Conservation (phyloP, 2,797 vertebrate species). For the Rhinichthys osculus region DNA sequence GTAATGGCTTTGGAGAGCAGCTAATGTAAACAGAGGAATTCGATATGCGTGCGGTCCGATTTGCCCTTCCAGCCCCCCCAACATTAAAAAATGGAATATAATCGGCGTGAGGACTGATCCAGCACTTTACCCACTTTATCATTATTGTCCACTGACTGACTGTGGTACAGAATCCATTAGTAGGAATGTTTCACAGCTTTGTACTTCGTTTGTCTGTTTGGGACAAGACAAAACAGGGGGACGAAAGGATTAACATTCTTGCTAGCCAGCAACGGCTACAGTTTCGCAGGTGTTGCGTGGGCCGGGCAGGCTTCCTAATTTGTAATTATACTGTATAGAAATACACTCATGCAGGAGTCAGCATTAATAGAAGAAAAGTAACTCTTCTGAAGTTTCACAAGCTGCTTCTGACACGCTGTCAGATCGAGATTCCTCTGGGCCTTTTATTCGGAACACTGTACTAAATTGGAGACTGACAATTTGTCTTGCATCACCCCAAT, state of each 20-base stretch:
- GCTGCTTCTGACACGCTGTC: slow-evolving; percentile 24
- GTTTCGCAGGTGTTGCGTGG: slow-evolving; percentile 10
- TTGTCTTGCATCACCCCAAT: slow-evolving; percentile 11
- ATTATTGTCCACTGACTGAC: slow-evolving; percentile 28
- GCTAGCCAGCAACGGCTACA: background rate
- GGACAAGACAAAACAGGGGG: slow-evolving; percentile 32
- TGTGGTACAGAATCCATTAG: background rate
- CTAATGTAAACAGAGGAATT: slow-evolving; percentile 66
- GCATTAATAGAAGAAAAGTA: background rate
- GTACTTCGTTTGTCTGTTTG: background rate
- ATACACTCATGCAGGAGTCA: background rate
- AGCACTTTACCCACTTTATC: slow-evolving; percentile 45
- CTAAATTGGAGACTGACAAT: slow-evolving; percentile 39
- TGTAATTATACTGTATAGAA: background rate
- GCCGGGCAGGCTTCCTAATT: background rate
- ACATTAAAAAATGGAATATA: slow-evolving; percentile 74
- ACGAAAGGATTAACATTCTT: slow-evolving; percentile 27
- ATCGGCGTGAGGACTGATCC: slow-evolving; percentile 71
- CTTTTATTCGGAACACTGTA: background rate
- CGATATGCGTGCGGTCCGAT: slow-evolving; percentile 61
- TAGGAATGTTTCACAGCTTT: background rate
- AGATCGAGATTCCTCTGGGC: slow-evolving; percentile 3
- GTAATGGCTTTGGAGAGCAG: slow-evolving; percentile 39
- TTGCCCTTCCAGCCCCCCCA: slow-evolving; percentile 30
- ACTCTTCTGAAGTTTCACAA: slow-evolving; percentile 7